Base-by-base conservation (phyloP, 2,113 vertebrate species). In the Platanista minor region DNA sequence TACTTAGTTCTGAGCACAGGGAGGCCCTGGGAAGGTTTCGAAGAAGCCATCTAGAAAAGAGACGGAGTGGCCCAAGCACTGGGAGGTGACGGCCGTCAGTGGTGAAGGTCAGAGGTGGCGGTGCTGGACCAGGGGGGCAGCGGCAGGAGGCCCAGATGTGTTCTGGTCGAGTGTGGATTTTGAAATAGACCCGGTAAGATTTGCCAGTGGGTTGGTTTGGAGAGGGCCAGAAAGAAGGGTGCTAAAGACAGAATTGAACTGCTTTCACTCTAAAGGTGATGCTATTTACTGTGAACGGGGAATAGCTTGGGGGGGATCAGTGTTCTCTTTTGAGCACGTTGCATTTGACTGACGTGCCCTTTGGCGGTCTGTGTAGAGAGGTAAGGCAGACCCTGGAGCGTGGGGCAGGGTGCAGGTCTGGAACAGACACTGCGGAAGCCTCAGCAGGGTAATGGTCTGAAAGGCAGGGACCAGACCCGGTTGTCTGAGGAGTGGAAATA, bases 101-200 rank as follows among this genome's bases (percentile, higher is more conserved):
- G 6, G 27, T 25, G 1, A 61, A 33, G 62, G 46, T 20, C 27
- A 18, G 4, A 84, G 67, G 75, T 2, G 7, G 52, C 0, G 1
- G 23, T 4, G 7, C 57, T 54, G 14, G 59, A 4, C 64, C 8
- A 21, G 31, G 3, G 11, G 5, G 4, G 36, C 1, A 13, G 31
- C 1, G 10, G 23, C 1, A 10, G 23, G 11, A 14, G 27, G 15
- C 1, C 3, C 6, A 27, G 23, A 29, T 13, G 11, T 10, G 9
- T 27, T 49, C 71, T 43, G 64, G 27, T 27, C 17, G 43, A 64
- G 9, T 13, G 12, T n/a, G 29, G 20, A 4, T 27, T 82, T 39
- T 54, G 61, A 82, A 95, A 54, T 23, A 20, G 18, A 93, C 67
- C 18, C 59, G 59, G 14, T 27, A 36, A 78, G 6, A 71, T 13